phyloP scores from a whole-genome alignment of 2,113 vertebrate species.

The Recurvirostra avosetta region DNA sequence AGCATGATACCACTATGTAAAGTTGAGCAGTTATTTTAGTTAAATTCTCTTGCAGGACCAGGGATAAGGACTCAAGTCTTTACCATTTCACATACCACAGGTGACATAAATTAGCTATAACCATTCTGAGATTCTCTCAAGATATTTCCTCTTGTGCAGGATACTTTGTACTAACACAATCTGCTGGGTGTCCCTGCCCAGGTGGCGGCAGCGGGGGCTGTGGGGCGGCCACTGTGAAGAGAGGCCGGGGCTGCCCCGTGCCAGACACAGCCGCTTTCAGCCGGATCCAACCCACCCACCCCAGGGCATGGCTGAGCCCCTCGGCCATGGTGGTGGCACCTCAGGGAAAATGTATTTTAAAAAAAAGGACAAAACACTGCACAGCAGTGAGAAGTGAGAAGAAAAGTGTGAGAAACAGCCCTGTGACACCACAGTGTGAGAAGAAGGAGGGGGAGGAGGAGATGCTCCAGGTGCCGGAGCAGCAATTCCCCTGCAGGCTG shows the following conservation, averaged over 20 bases:
- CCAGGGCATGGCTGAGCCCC: neutral
- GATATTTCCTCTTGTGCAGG: no score
- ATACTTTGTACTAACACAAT: neutral
- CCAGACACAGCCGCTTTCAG: neutral
- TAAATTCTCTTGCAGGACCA: neutral
- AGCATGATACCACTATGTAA: neutral
- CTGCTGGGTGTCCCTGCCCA: neutral
- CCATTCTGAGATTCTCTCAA: neutral
- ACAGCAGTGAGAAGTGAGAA: no score
- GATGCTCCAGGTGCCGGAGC: fast-evolving
- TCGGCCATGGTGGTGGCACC: no score
- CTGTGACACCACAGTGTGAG: no score
- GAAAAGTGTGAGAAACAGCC: no score
- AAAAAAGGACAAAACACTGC: no score
- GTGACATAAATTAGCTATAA: neutral
- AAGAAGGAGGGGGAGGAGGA: neutral
- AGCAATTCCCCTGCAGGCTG: fast-evolving
- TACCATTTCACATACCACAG: neutral
- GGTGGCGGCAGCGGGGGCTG: fast-evolving
- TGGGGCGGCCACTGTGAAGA: neutral
- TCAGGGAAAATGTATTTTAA: no score
- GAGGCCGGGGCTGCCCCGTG: no score
- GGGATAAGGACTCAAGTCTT: fast-evolving
- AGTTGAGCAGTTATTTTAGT: neutral
- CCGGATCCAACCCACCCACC: fast-evolving